Base-by-base conservation (phyloP, 1,140 invertebrate species). In the Drosophila sechellia region DNA sequence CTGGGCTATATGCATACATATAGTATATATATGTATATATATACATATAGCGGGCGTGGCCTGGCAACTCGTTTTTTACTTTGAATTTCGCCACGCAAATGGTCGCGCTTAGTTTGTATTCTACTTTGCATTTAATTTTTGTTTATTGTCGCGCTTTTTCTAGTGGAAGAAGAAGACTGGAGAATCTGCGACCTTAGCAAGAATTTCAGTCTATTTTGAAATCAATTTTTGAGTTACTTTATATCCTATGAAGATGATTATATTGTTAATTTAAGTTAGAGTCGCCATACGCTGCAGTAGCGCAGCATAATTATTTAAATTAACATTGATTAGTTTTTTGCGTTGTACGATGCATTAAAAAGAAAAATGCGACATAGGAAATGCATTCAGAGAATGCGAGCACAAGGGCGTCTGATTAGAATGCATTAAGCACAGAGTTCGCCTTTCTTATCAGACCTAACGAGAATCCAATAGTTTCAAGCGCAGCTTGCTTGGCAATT, bases 1-100 rank as follows among this genome's bases (percentile, higher is more conserved):
- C 58, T 63, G 49, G 59, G 59, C 59, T 66, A 39, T 40, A 35
- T 42, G n/a, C 15, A 31, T 39, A n/a, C 20, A 46, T 56, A 52
- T 20, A n/a, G 40, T n/a, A 50, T 12, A 35, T 58, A 50, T 22
- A 45, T 39, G 20, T 35, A 22, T 35, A 20, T 63, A 42, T 58
- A n/a, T 42, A 43, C 35, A 55, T 75, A 64, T 77, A 56, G 74
- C 55, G 74, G 74, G 74, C 73, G 74, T 77, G 73, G 74, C 27
- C 52, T 69, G 74, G 63, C 74, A 77, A 70, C 74, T 60, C 73
- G 73, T 77, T 77, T 61, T 55, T 57, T 65, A 75, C 77, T 86
- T 85, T 86, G 77, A 85, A 85, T 89, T 87, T 89, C 76, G 84
- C 83, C 83, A 86, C 83, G 73, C 65, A 85, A 85, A 85, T 80